These are phyloP conservation scores for Corythaeola cristata DNA, from an alignment of 2,113 vertebrate species.

Conservation along the genomic window DNA sequence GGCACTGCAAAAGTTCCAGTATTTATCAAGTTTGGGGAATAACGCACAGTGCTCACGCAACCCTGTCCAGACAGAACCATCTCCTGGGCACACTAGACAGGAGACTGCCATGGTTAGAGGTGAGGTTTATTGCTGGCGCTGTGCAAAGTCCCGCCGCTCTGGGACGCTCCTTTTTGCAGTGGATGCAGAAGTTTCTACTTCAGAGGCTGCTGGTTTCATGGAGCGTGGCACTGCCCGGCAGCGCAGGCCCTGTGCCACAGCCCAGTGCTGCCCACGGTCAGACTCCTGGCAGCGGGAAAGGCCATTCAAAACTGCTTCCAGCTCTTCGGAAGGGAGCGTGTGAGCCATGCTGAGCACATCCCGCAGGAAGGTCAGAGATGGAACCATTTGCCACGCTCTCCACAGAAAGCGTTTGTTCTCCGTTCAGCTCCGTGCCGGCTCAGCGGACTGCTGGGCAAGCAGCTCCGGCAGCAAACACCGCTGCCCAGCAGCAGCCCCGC, in stretches of 20 bases:
- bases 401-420: not conserved
- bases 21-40: not conserved
- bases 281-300: rapidly evolving
- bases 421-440: rapidly evolving
- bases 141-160: not conserved
- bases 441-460: not conserved
- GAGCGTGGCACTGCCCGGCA: rapidly evolving
- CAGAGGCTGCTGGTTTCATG: not conserved
- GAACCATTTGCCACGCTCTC: rapidly evolving
- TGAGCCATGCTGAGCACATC: rapidly evolving
- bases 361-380: rapidly evolving
- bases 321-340: rapidly evolving
- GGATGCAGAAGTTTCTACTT: not conserved
- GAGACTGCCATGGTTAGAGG: rapidly evolving
- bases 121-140: not conserved
- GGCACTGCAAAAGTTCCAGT: not conserved
- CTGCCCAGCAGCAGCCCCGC: rapidly evolving
- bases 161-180: not conserved
- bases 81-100: rapidly evolving
- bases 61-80: not conserved
- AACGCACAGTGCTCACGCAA: not conserved
- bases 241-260: rapidly evolving
- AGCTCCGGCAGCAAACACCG: not conserved
- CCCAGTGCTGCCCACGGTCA: rapidly evolving
- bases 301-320: rapidly evolving